Percentiles rank a stretch among this genome's conserved stretches.
phyloP scores from a whole-genome alignment of 30 jellyfish, hydroid and myxozoan genomes.

The Aurelia aurita region DNA sequence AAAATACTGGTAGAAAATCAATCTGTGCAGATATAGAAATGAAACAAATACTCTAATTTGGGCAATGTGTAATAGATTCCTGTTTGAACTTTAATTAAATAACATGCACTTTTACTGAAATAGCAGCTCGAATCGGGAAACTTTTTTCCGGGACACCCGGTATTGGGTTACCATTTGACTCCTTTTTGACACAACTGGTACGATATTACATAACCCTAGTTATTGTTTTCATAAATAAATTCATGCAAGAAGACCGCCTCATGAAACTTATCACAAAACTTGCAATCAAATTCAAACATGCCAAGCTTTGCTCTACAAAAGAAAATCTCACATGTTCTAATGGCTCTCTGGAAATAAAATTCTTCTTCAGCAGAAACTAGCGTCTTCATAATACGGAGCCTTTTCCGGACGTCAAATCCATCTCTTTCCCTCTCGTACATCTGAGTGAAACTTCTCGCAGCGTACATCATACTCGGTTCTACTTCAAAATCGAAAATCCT shows the following conservation, averaged over 20 bases:
- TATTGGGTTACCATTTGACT: no score
- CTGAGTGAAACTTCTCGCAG: constrained; percentile 18
- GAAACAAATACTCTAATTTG: no score
- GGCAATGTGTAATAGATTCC: no score
- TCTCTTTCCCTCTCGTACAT: constrained; percentile 20
- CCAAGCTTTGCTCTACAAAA: constrained; percentile 40
- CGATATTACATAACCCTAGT: neutral
- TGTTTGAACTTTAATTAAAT: no score
- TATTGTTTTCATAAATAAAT: constrained; percentile 12
- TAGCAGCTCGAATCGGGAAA: no score
- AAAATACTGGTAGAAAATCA: no score
- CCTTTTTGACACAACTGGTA: no score
- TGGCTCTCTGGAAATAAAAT: constrained; percentile 32
- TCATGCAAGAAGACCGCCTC: constrained; percentile 34
- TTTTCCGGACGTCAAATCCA: neutral
- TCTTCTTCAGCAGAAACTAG: constrained; percentile 45
- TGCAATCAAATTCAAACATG: constrained; percentile 32
- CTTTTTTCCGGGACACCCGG: no score
- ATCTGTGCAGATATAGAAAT: no score
- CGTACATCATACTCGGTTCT: constrained; percentile 36
- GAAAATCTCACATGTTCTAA: constrained; percentile 27
- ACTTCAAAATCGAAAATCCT: constrained; percentile 18
- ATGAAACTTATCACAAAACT: constrained; percentile 32
- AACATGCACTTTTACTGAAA: no score
- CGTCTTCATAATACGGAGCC: constrained; percentile 15